Evolutionary conservation across 2,888 invertebrate species (phyloP), one percentile per base, ranked within the genome.

Genomic region (Terebella lapidaria): DNA sequence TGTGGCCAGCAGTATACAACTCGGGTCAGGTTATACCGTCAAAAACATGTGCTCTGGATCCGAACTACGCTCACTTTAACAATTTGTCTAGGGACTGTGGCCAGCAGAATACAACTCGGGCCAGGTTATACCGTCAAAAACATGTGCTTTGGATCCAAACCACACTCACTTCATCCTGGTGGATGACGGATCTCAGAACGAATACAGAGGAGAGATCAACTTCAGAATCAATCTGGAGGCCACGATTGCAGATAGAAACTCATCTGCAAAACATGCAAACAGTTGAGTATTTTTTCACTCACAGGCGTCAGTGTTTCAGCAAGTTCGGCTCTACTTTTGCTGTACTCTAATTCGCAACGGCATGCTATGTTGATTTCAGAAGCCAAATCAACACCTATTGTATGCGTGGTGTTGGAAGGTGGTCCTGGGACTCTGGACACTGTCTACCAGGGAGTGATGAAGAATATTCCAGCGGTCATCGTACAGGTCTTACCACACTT

Each of bases 121-220:
- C n/a, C n/a, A n/a, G n/a, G n/a, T n/a, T 25, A 2, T 1, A 20
- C 25, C 46, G 56, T 57, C 67, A 3, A 60, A 65, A 51, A 53
- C 71, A 55, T 68, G 68, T 18, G 71, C 72, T n/a, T 72, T 81
- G 2, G 81, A 81, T 63, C 74, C 76, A 2, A 81, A 81, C 67
- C 81, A 81, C 67, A 72, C 81, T 1, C 80, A 81, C 62, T 81
- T 81, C 66, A 73, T 81, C 18, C 71, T 81, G 52, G 78, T 80
- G 4, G 81, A 81, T 66, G 73, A 80, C 62, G 80, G 79, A 15
- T 77, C 76, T 20, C 70, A 74, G 59, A 70, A 73, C 49, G 66
- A 72, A 64, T 79, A 72, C 70, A 76, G 72, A 20, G 71, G 70
- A 18, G 79, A 80, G 66, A 78, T 80, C 29, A 66, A 69, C 3